Conservation (phyloP, 1,140 invertebrate species). For the Pogonomyrmex californicus region DNA sequence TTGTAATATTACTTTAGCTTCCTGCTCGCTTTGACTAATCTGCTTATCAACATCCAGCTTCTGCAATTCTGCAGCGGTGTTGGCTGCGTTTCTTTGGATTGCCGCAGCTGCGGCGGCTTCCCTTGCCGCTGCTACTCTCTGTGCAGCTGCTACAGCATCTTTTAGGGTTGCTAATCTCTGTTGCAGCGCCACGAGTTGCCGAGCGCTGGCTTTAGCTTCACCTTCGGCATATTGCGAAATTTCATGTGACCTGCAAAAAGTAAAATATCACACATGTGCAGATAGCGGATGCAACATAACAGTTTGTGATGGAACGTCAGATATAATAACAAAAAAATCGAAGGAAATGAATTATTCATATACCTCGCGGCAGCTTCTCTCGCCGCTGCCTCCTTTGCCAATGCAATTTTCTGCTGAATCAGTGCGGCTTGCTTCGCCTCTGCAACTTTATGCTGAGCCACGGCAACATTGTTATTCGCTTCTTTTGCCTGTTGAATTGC, state of each 20-base stretch:
- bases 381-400: conserved; percentile 83
- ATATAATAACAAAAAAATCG: background rate
- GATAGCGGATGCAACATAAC: background rate
- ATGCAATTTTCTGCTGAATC: conserved; percentile 84
- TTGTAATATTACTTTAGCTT: conserved; percentile 81
- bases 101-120: conserved; percentile 85
- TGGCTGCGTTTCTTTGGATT: conserved; percentile 84
- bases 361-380: conserved; percentile 83
- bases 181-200: conserved; percentile 84
- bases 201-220: conserved; percentile 82
- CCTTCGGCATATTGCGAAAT: conserved; percentile 82
- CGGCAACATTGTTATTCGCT: conserved; percentile 84
- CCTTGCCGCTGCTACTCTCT: conserved; percentile 84
- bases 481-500: conserved; percentile 85
- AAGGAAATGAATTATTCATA: conserved; percentile 28
- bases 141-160: conserved; percentile 84
- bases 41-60: conserved; percentile 86
- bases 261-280: conserved; percentile 3
- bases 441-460: conserved; percentile 83
- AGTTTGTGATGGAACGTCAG: background rate
- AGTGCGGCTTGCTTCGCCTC: conserved; percentile 83
- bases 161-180: conserved; percentile 85
- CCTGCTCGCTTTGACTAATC: conserved; percentile 83
- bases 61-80: conserved; percentile 84
- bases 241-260: conserved; percentile 80